A percentile compares a stretch with the other conserved stretches of the same genome.
Evolutionary conservation across 2,113 vertebrate genomes (phyloP).

Genomic region (Ardeotis arabs): DNA sequence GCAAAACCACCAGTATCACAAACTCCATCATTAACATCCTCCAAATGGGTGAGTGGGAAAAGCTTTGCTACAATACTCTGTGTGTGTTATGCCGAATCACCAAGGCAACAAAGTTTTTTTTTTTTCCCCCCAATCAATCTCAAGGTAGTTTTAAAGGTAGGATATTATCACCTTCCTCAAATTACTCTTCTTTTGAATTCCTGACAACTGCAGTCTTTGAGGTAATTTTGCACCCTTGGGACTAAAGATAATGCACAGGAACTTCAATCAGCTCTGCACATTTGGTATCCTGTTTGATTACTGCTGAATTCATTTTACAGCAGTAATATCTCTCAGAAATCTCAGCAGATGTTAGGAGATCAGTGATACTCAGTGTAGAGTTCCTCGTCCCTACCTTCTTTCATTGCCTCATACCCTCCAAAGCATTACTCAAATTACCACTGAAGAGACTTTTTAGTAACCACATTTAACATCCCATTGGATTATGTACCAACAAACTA

Average conservation of each 20-base stretch:
- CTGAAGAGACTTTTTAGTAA: neutral
- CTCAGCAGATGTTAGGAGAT: neutral
- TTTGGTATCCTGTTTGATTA: neutral
- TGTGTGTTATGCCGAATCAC: neutral
- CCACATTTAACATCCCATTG: neutral
- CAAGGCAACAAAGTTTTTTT: neutral
- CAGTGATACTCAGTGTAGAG: neutral
- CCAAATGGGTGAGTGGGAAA: neutral
- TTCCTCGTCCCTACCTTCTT: neutral
- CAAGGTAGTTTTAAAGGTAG: neutral
- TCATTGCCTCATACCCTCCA: neutral
- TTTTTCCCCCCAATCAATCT: neutral
- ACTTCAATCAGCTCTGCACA: neutral
- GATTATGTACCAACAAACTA: neutral
- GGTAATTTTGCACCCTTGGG: neutral
- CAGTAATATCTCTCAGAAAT: neutral
- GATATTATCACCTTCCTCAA: neutral
- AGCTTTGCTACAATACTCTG: neutral
- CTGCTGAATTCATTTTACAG: neutral
- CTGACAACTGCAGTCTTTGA: neutral
- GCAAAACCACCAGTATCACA: neutral
- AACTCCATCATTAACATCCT: neutral
- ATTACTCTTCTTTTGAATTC: neutral
- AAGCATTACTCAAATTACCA: neutral
- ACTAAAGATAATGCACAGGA: neutral